A percentile compares a stretch with the other conserved stretches of the same genome.
Conservation (phyloP, 2,888 invertebrate species). For the Lochmaea crataegi region DNA sequence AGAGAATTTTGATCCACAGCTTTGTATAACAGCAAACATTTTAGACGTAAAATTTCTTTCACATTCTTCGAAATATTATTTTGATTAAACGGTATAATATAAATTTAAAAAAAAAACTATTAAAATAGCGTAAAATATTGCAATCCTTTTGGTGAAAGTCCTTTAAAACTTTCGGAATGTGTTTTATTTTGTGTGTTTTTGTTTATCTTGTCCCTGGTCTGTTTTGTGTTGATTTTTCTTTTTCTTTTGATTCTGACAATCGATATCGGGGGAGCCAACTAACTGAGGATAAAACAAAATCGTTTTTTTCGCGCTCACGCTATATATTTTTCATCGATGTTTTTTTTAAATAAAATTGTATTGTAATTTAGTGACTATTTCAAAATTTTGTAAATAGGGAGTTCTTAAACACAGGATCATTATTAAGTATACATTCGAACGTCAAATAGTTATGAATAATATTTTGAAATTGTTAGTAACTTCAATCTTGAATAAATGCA, state of each 20-base stretch:
- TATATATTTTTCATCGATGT: constrained; percentile 32
- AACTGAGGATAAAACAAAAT: constrained; percentile 41
- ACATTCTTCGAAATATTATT: no score
- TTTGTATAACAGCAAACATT: no score
- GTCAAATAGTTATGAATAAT: no score
- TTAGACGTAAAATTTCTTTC: no score
- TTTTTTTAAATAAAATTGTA: constrained; percentile 33
- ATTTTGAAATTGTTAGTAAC: no score
- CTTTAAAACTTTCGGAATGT: constrained; percentile 59
- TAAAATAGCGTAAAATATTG: neutral
- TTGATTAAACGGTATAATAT: no score
- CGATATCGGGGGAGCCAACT: constrained; percentile 61
- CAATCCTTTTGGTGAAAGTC: constrained; percentile 22
- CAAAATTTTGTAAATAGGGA: constrained; percentile 32
- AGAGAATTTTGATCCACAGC: no score
- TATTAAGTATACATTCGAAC: neutral
- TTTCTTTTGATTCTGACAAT: constrained; percentile 47
- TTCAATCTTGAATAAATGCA: no score
- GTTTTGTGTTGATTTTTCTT: constrained; percentile 61
- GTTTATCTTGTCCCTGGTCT: constrained; percentile 62
- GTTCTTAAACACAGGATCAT: constrained; percentile 26
- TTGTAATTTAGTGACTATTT: constrained; percentile 35
- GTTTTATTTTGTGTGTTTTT: constrained; percentile 56
- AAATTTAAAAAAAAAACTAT: neutral
- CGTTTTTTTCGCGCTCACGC: constrained; percentile 28